Base-by-base conservation (phyloP, 2,113 vertebrate genomes). In the Vulpes ferrilata region DNA sequence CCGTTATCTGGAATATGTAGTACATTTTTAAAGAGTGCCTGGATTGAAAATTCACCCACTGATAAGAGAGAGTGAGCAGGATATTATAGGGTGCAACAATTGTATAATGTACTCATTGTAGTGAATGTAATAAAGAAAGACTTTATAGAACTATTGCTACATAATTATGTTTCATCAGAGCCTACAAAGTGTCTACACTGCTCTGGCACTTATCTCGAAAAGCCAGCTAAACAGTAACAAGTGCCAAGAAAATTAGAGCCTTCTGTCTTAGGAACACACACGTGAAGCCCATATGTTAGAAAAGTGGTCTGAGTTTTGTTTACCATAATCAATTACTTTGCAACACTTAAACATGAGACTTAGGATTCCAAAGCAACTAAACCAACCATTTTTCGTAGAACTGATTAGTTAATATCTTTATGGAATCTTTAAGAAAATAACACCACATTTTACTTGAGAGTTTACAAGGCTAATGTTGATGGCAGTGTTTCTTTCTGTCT, bases 221-320 rank as follows among this genome's bases (percentile, higher is more conserved):
- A 96, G 67, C 93, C 79, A 90, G 74, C 87, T 97, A 98, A 98
- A 97, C 90, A 97, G 57, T 89, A 95, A 93, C 30, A 97, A 86
- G 60, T 97, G 97, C 96, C 98, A 98, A 97, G 97, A 95, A 98
- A 98, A 98, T 97, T 92, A 97, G 97, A 98, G 93, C 79, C 64
- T 71, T 92, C 76, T 71, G n/a, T 95, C 48, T 96, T 96, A 98
- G 76, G 89, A 98, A 98, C 73, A 97, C 11, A 83, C 91, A 98
- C 89, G 81, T 92, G 65, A 88, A 96, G 59, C 79, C 95, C 97
- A 73, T 98, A 95, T 98, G 88, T 92, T 98, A 48, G 95, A 97
- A 98, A 98, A 97, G 96, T 97, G 93, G 48, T 82, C n/a, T 2
- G 67, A 94, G 82, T 85, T 98, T 81, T 98, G n/a, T 96, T 97